These are phyloP conservation scores for Sisyra nigra DNA, from an alignment of 2,888 invertebrate species.

Conservation along the genomic window DNA sequence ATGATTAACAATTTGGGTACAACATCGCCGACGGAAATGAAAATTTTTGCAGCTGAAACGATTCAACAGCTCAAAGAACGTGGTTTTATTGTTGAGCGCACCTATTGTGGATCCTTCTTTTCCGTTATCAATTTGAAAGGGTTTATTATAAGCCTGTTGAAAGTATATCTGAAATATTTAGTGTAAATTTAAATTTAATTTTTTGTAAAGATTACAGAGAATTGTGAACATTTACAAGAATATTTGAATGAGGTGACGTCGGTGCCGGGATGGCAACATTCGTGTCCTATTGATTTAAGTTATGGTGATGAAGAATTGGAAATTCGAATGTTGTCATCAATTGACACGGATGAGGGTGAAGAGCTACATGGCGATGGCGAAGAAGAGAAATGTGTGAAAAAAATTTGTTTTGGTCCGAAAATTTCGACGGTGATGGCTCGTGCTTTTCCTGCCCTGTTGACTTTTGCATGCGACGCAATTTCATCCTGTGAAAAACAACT, in stretches of 20 bases:
- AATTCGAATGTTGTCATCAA: conserved; percentile 2
- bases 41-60: conserved; percentile 31
- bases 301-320: neutral
- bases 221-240: conserved; percentile 28
- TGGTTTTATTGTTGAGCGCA: conserved; percentile 15
- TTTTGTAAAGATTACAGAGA: conserved; percentile 12
- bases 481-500: conserved; percentile 40
- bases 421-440: conserved; percentile 18
- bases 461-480: conserved; percentile 34
- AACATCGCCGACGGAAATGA: conserved; percentile 58
- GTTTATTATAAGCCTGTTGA: conserved; percentile 54
- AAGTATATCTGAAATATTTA: conserved; percentile 23
- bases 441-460: conserved; percentile 20
- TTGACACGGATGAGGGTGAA: neutral
- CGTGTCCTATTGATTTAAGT: neutral
- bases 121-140: conserved; percentile 69
- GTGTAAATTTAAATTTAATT: conserved; percentile 18
- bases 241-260: conserved; percentile 40
- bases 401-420: conserved; percentile 20
- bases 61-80: conserved; percentile 17
- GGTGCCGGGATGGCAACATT: conserved; percentile 39
- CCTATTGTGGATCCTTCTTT: conserved; percentile 36
- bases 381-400: neutral
- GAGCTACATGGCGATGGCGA: neutral
- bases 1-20: conserved; percentile 38